Conservation (phyloP, 2,888 invertebrate genomes). For the Microplitis manilae region DNA sequence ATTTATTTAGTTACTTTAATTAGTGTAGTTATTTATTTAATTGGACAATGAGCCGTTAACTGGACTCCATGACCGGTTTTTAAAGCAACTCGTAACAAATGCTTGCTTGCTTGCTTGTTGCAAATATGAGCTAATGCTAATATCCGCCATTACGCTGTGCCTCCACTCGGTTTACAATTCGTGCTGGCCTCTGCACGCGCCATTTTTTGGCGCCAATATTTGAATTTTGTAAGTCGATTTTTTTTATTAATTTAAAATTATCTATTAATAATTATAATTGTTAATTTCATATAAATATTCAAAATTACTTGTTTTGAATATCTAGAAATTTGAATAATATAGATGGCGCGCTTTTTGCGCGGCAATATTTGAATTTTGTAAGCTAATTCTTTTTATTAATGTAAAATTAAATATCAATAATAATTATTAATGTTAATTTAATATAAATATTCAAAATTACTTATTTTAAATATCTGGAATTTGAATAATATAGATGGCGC, state of each 20-base stretch:
- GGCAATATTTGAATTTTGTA: background rate
- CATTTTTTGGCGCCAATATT: background rate
- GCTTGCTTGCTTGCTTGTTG: background rate
- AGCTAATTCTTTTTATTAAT: background rate
- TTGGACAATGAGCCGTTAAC: constrained; percentile 50
- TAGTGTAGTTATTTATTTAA: constrained; percentile 47
- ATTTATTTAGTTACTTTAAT: background rate
- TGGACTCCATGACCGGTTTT: background rate
- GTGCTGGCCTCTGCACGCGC: background rate
- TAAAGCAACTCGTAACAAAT: background rate
- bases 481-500: no score
- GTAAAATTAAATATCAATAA: no score
- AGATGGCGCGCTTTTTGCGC: background rate
- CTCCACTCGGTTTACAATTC: background rate
- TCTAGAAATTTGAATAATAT: no score
- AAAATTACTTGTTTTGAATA: no score
- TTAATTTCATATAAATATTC: no score
- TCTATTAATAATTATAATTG: no score
- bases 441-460: no score
- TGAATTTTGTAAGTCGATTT: background rate
- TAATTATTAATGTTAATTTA: no score
- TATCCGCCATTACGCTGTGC: background rate
- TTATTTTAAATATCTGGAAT: no score
- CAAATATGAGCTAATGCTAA: background rate
- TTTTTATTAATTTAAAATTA: background rate